Base-by-base conservation (phyloP, 2,797 vertebrate genomes). In the Microtus californicus region DNA sequence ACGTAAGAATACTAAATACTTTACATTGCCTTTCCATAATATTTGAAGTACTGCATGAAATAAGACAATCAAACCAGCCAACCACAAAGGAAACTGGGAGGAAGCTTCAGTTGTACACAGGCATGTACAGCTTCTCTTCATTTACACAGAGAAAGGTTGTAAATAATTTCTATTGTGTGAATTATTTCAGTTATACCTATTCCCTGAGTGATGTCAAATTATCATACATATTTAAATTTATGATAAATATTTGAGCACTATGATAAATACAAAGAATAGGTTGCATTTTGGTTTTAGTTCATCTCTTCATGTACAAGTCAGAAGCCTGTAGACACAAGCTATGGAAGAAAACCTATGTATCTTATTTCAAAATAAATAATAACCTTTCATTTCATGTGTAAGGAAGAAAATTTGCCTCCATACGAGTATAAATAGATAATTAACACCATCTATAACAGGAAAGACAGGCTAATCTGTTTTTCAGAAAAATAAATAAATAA, bases 281-380 rank as follows among this genome's bases (percentile, higher is more conserved):
- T 89, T 90, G 34, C 11, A 21, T 90, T 96, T 93, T 51, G 34
- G 23, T 80, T 78, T 45, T 54, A 51, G 34, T 74, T 61, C 11
- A 51, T 82, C 85, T 78, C 23, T 45, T 90, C 89, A 6, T n/a
- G n/a, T 82, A 21, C 74, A 13, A 23, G 56, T 87, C 11, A 8
- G 43, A 91, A 83, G 2, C 56, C 34, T 89, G 17, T 86, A 17
- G 6, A 17, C 17, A 74, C 65, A 40, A 1, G 13, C n/a, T 71
- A 19, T 71, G 4, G 48, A 90, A 63, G 74, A 80, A 2, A 34
- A 61, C 14, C 7, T n/a, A 7, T 74, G 59, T 89, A 21, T 14
- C n/a, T 91, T 74, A 65, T 83, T 89, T 89, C 34, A 67, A 80
- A 83, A 56, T 89, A 76, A 82, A 54, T 51, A 80, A 63, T 78